These are phyloP conservation scores for Eleutherodactylus coqui DNA, from an alignment of 2,797 vertebrate species.

Conservation along the genomic window DNA sequence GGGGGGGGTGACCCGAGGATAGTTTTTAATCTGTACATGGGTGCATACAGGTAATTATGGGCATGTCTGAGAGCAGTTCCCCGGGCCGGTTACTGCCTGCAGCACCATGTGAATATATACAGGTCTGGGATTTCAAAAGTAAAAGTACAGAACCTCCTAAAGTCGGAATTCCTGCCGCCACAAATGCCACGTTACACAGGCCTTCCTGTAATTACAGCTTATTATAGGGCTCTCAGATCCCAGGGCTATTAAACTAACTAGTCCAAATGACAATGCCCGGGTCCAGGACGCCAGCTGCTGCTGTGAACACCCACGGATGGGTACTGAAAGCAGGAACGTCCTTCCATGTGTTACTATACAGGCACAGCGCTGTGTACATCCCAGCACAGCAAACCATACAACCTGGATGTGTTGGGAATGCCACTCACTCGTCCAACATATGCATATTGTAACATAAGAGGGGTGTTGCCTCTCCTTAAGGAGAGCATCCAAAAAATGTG, in stretches of 20 bases:
- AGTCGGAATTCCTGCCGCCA: background rate
- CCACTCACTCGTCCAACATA: too few species aligned
- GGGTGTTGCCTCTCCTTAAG: too few species aligned
- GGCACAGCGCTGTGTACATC: too few species aligned
- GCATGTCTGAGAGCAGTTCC: too few species aligned
- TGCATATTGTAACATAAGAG: too few species aligned
- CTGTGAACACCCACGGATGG: background rate
- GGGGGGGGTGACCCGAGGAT: too few species aligned
- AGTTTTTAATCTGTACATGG: too few species aligned
- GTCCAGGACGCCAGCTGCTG: background rate
- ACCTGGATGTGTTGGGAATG: too few species aligned
- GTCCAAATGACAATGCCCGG: background rate
- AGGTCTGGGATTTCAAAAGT: background rate
- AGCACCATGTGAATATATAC: background rate
- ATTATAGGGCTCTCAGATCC: conserved; percentile 13
- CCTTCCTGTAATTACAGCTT: conserved; percentile 38
- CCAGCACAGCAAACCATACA: too few species aligned
- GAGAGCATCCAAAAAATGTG: too few species aligned
- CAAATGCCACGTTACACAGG: background rate
- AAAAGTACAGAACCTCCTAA: conserved; percentile 6
- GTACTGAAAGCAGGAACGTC: background rate
- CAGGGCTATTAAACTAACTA: background rate
- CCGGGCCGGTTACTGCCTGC: background rate
- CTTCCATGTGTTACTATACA: too few species aligned
- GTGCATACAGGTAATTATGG: too few species aligned